These are phyloP conservation scores for Melieria crassipennis DNA, from an alignment of 2,888 invertebrate genomes.

Conservation along the genomic window DNA sequence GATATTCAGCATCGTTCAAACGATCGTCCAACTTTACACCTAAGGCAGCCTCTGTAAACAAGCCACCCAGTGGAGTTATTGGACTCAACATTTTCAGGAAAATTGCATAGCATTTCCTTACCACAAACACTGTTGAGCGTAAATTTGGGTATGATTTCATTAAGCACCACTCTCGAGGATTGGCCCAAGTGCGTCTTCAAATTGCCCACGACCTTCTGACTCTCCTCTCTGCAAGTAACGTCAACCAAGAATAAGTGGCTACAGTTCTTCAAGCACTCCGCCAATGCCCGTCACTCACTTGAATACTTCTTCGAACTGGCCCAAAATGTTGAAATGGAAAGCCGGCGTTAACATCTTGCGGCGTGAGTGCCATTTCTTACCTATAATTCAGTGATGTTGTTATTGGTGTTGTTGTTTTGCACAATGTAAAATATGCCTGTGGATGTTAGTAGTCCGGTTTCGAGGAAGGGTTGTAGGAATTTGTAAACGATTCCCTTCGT, in stretches of 20 bases:
- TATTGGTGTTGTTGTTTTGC: neutral
- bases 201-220: constrained; percentile 47
- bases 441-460: constrained; percentile 53
- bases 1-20: constrained; percentile 49
- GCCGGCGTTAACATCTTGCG: constrained; percentile 58
- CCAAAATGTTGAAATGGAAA: constrained; percentile 59
- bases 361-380: constrained; percentile 56
- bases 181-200: constrained; percentile 28
- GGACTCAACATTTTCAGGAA: neutral
- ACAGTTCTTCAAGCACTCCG: neutral
- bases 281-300: constrained; percentile 45
- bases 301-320: constrained; percentile 56
- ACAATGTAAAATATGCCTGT: constrained; percentile 42
- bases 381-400: constrained; percentile 34
- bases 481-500: constrained; percentile 52
- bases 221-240: constrained; percentile 49
- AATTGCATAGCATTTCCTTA: constrained; percentile 25
- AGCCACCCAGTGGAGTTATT: neutral
- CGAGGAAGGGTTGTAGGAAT: constrained; percentile 52
- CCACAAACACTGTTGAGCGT: constrained; percentile 54
- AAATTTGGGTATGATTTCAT: constrained; percentile 53
- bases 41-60: constrained; percentile 50
- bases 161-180: constrained; percentile 40
- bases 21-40: constrained; percentile 53
- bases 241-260: neutral